These are phyloP conservation scores for Anarhynchus alexandrinus DNA, from an alignment of 2,113 vertebrate genomes.

Conservation along the genomic window DNA sequence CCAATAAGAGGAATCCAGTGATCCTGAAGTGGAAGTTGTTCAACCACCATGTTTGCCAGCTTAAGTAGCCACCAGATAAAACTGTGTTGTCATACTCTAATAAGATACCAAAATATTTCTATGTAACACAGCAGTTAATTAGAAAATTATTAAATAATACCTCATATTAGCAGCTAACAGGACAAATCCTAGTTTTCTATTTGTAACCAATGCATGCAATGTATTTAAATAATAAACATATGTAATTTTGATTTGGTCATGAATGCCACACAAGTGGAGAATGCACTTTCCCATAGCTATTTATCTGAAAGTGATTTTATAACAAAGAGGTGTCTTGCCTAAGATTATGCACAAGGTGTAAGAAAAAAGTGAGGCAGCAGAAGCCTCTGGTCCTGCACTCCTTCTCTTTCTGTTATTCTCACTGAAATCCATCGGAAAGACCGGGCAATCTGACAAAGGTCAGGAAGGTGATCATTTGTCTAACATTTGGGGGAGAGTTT, in stretches of 20 bases:
- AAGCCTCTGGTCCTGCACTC: neutral
- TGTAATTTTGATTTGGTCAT: neutral
- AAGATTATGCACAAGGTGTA: neutral
- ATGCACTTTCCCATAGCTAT: neutral
- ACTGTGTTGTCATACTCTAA: no score
- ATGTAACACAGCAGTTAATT: neutral
- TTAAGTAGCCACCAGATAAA: neutral
- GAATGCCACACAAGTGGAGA: neutral
- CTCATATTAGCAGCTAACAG: neutral
- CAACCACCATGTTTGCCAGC: neutral
- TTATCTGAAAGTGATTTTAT: neutral
- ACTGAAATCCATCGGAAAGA: neutral
- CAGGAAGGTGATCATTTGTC: neutral
- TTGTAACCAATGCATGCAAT: neutral
- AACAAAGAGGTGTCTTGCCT: neutral
- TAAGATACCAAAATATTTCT: neutral
- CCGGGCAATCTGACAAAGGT: neutral
- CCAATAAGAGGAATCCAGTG: neutral
- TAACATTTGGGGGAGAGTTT: neutral
- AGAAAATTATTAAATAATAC: neutral
- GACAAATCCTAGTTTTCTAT: neutral
- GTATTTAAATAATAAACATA: neutral
- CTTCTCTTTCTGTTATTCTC: neutral
- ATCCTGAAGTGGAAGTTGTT: neutral
- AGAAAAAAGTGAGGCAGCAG: neutral